Percentiles rank a stretch among this genome's conserved stretches.
These are phyloP conservation scores for Podarcis lilfordi DNA, from an alignment of 2,797 vertebrate genomes.

Conservation along the genomic window DNA sequence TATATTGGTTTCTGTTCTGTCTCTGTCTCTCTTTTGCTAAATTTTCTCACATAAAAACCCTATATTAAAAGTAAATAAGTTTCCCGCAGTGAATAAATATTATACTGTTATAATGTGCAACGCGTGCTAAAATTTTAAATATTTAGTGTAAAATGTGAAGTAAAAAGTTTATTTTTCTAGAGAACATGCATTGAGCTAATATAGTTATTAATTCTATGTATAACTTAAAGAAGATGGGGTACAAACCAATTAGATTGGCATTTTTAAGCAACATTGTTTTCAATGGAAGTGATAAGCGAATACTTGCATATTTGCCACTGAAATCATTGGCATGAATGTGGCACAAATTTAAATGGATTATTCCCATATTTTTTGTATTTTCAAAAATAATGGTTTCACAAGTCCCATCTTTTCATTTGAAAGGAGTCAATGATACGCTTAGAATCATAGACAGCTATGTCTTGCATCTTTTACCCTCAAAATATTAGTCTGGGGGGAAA, in stretches of 20 bases:
- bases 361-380: neutral
- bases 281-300: neutral
- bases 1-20: neutral
- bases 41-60: neutral
- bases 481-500: slow-evolving; percentile 11
- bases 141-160: neutral
- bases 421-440: neutral
- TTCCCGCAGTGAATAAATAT: neutral
- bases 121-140: neutral
- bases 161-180: neutral
- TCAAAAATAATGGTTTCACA: neutral
- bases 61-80: neutral
- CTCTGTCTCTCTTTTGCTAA: neutral
- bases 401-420: slow-evolving; percentile 3
- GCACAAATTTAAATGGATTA: neutral
- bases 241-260: neutral
- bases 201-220: neutral
- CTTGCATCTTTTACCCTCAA: slow-evolving; percentile 1
- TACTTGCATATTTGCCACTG: neutral
- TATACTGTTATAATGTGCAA: neutral
- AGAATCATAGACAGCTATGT: slow-evolving; percentile 4
- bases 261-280: neutral
- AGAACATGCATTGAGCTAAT: neutral
- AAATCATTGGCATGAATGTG: neutral
- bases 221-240: neutral